Base-by-base conservation (phyloP, 2,888 invertebrate genomes). In the Tipula confusa region DNA sequence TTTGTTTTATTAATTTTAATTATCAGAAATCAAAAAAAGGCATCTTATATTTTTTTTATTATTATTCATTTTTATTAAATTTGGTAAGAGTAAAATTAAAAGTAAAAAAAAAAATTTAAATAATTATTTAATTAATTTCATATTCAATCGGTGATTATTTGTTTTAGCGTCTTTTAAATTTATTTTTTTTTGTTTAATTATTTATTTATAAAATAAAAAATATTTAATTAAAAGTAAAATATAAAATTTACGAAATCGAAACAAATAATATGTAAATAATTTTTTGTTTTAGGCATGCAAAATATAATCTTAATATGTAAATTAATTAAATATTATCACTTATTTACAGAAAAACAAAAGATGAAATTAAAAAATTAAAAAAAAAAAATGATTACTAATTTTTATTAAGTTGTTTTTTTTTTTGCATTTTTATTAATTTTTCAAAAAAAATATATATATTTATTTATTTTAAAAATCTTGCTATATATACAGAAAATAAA, bases 151-250 rank as follows among this genome's bases (percentile, higher is more conserved):
- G 64, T 64, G 18, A 64, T 64, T 64, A 64, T 24, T 64, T 64
- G 64, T 64, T 64, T 64, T 64, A 64, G 64, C 64, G 64, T 64
- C 64, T 64, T 64, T 64, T 64, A 64, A 64, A 64, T 64, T 64
- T 64, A 43, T 43, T 43, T n/a, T n/a, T n/a, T n/a, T n/a, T 43
- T 43, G 3, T 9, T 36, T 43, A 43, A n/a, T 43, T n/a, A 24
- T 24, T 64, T 64, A 64, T 64, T 43, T 43, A 43, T 15, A 43
- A 43, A 15, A 11, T 15, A 43, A 43, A 43, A 43, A 43, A 43
- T 5, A 43, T 43, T 43, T 43, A 43, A 43, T 43, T 18, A 15
- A 64, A 43, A 36, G 11, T 36, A 36, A 36, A 7, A 43, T 43
- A 43, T n/a, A 24, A 64, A 64, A 64, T 24, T 18, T 64, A 64